Percentiles rank a stretch among this genome's conserved stretches.
Conservation (phyloP, 2,888 invertebrate species). For the Macrosiphum euphorbiae region DNA sequence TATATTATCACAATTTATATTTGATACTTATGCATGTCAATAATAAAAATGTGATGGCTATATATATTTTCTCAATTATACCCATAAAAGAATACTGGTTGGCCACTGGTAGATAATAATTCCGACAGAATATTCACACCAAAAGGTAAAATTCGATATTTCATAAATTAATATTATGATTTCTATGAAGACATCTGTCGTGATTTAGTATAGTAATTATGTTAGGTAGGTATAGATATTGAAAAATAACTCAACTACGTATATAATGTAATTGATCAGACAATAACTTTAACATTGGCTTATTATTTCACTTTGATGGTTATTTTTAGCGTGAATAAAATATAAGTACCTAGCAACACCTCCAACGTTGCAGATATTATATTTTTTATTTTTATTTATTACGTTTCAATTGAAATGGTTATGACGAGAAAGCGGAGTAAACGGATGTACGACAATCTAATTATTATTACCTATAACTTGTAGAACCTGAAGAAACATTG, state of each 20-base stretch:
- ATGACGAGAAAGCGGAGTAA: conserved; percentile 31
- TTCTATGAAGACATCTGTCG: background rate
- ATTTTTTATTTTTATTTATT: conserved; percentile 19
- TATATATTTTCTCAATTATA: background rate
- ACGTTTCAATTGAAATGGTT: conserved; percentile 28
- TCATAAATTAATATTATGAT: background rate
- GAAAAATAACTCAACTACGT: background rate
- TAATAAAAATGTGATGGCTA: background rate
- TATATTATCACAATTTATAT: background rate
- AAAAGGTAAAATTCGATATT: background rate
- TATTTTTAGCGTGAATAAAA: conserved; percentile 40
- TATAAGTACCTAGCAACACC: conserved; percentile 6
- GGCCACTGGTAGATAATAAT: background rate
- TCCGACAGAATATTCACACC: background rate
- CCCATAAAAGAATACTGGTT: background rate
- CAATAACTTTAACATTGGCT: background rate
- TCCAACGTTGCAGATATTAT: background rate
- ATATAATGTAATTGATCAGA: conserved; percentile 4
- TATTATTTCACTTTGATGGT: conserved; percentile 2
- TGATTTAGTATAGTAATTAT: background rate
- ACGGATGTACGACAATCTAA: conserved; percentile 49
- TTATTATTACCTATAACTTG: conserved; percentile 15
- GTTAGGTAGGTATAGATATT: background rate
- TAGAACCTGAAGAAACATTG: background rate
- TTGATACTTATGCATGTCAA: background rate